These are phyloP conservation scores for Amblyornis subalaris DNA, from an alignment of 2,113 vertebrate genomes.

Conservation along the genomic window DNA sequence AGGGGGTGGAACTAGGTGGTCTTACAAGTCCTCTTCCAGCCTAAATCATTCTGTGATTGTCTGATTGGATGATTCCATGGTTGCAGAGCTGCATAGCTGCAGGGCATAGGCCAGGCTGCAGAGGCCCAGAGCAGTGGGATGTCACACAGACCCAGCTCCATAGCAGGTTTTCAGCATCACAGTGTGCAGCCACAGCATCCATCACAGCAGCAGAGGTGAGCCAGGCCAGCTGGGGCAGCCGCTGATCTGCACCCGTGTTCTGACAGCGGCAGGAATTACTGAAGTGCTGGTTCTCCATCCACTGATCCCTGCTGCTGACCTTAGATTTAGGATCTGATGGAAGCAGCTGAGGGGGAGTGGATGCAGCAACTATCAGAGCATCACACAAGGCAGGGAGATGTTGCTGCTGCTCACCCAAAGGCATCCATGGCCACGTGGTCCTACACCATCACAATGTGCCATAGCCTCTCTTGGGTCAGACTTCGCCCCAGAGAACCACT, in stretches of 20 bases:
- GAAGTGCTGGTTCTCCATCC: fast-evolving
- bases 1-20: too few relatives aligned
- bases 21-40: background rate
- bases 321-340: fast-evolving
- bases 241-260: fast-evolving
- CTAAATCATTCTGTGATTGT: background rate
- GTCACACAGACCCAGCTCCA: background rate
- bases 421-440: background rate
- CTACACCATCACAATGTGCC: fast-evolving
- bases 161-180: background rate
- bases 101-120: background rate
- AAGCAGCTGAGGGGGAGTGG: background rate
- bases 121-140: background rate
- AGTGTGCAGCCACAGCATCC: background rate
- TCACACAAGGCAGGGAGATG: background rate
- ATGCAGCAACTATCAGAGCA: background rate
- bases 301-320: background rate
- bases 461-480: background rate
- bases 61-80: too few relatives aligned
- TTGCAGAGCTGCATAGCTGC: background rate
- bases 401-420: background rate
- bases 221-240: background rate
- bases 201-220: background rate
- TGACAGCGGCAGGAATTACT: background rate
- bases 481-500: background rate